Conservation (phyloP, 2,888 invertebrate species). For the Dorcus hopei region DNA sequence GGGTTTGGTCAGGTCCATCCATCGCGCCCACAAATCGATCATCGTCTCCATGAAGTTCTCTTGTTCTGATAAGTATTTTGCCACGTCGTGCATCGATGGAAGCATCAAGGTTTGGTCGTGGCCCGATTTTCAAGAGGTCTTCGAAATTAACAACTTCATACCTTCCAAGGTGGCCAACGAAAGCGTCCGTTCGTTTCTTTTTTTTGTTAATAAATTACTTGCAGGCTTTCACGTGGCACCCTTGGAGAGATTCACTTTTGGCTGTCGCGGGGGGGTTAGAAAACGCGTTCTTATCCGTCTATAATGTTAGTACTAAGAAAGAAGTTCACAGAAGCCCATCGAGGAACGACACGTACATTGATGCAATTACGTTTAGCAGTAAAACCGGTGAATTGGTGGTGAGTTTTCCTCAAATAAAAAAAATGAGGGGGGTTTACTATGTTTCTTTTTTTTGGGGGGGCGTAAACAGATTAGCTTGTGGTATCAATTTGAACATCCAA, state of each 20-base stretch:
- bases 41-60: slow-evolving; percentile 31
- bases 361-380: slow-evolving; percentile 46
- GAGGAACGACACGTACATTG: slow-evolving; percentile 36
- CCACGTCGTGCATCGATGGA: slow-evolving; percentile 28
- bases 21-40: slow-evolving; percentile 20
- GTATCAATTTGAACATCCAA: slow-evolving; percentile 7
- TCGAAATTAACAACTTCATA: slow-evolving; percentile 2
- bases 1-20: not conserved
- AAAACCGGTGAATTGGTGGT: slow-evolving; percentile 49
- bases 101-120: slow-evolving; percentile 28
- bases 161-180: slow-evolving; percentile 2
- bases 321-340: slow-evolving; percentile 28
- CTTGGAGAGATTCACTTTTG: slow-evolving; percentile 48
- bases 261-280: slow-evolving; percentile 39
- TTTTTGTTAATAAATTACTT: not conserved
- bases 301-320: slow-evolving; percentile 22
- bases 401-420: slow-evolving; percentile 33
- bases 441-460: too few relatives aligned
- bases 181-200: too few relatives aligned
- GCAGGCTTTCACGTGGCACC: slow-evolving; percentile 49
- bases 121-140: slow-evolving; percentile 19
- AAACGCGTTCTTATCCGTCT: slow-evolving; percentile 15
- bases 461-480: not conserved
- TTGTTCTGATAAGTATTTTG: slow-evolving; percentile 29
- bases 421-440: not conserved